Evolutionary conservation across 1,140 invertebrate species (phyloP).

Genomic region (Drosophila ironensis): DNA sequence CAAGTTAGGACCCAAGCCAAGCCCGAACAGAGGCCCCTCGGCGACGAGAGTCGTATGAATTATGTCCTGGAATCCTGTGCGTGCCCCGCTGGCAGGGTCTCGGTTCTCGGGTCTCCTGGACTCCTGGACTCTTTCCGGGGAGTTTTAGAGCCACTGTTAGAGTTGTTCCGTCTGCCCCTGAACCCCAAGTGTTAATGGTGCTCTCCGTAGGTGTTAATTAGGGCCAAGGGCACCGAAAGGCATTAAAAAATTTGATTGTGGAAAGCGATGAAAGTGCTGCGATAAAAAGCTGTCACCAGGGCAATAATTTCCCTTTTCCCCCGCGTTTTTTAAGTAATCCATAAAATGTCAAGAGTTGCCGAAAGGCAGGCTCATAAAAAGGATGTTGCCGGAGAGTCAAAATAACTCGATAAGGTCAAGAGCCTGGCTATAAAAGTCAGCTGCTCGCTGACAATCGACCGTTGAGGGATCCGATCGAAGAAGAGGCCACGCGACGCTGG

Average conservation of each 20-base stretch:
- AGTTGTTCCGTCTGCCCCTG: not conserved
- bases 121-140: not conserved
- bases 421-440: constrained; percentile 71
- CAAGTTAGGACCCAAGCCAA: constrained; percentile 50
- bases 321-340: constrained; percentile 31
- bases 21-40: not conserved
- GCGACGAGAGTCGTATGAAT: constrained; percentile 2
- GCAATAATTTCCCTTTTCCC: constrained; percentile 35
- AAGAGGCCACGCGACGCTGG: constrained; percentile 53
- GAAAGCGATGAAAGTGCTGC: constrained; percentile 69
- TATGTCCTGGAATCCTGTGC: constrained; percentile 10
- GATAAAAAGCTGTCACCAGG: constrained; percentile 75
- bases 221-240: constrained; percentile 60
- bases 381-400: constrained; percentile 47
- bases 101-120: too few species aligned
- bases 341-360: constrained; percentile 62
- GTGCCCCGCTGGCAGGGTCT: constrained; percentile 27
- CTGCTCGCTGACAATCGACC: constrained; percentile 51
- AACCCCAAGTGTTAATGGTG: constrained; percentile 67
- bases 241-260: constrained; percentile 46
- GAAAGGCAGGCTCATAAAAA: constrained; percentile 49
- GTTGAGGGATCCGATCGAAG: constrained; percentile 9
- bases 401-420: constrained; percentile 73
- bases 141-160: constrained; percentile 65
- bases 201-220: constrained; percentile 69